Conservation (phyloP, 2,797 vertebrate genomes). For the Siniperca scherzeri region DNA sequence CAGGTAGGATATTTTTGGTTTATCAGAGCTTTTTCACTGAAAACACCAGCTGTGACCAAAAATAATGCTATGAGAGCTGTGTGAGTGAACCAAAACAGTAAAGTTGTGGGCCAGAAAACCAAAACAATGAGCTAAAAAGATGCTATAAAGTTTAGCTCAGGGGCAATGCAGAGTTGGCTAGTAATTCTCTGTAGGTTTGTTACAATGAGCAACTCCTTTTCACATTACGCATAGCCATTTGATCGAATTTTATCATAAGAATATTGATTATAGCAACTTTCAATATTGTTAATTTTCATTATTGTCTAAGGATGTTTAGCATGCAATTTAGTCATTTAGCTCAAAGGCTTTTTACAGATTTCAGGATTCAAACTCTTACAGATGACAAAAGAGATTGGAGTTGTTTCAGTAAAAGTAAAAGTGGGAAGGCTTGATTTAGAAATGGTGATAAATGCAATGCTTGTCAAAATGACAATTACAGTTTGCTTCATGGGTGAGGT, state of each 20-base stretch:
- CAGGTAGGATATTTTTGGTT: not conserved
- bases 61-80: not conserved
- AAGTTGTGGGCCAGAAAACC: not conserved
- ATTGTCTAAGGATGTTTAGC: not conserved
- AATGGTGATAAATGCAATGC: conserved; percentile 14
- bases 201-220: not conserved
- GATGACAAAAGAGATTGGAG: not conserved
- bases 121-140: not conserved
- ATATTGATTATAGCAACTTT: not conserved
- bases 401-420: not conserved
- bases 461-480: conserved; percentile 25
- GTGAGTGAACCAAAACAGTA: not conserved
- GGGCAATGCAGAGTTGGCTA: not conserved
- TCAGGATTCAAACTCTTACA: conserved; percentile 9
- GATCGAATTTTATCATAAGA: not conserved
- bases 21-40: not conserved
- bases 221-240: not conserved
- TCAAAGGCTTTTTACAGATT: not conserved
- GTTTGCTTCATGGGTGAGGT: not conserved
- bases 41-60: not conserved
- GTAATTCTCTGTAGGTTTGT: not conserved
- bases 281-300: not conserved
- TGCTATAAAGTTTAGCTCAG: not conserved
- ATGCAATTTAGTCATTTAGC: not conserved
- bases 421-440: not conserved